phyloP scores from a whole-genome alignment of 2,888 invertebrate species.

The Portevinia maculata region DNA sequence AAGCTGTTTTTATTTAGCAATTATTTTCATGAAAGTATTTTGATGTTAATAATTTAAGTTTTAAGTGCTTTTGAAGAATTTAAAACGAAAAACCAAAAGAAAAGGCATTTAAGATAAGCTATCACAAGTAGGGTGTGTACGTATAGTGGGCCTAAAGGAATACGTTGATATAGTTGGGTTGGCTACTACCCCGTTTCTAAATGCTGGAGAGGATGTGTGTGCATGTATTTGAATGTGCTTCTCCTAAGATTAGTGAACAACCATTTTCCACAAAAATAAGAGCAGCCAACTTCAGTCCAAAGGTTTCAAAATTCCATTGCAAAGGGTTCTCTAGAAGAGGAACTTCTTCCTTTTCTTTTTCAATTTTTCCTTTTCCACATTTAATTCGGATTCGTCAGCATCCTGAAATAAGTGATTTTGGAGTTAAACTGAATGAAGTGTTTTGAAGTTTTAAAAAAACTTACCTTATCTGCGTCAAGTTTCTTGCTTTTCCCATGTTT shows the following conservation, averaged over 20 bases:
- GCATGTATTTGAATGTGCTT: slow-evolving; percentile 32
- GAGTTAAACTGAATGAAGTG: slow-evolving; percentile 6
- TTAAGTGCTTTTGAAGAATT: slow-evolving; percentile 54
- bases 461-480: slow-evolving; percentile 85
- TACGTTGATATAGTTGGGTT: slow-evolving; percentile 22
- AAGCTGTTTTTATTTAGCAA: no score
- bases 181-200: slow-evolving; percentile 59
- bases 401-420: slow-evolving; percentile 75
- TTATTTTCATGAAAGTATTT: background rate
- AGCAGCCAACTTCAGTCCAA: slow-evolving; percentile 66
- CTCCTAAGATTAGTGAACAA: slow-evolving; percentile 42
- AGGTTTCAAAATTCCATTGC: slow-evolving; percentile 43
- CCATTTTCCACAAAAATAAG: slow-evolving; percentile 18
- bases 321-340: slow-evolving; percentile 77
- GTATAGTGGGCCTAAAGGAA: slow-evolving; percentile 47
- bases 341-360: slow-evolving; percentile 81
- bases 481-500: slow-evolving; percentile 84
- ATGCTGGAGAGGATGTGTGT: slow-evolving; percentile 48
- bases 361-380: slow-evolving; percentile 77
- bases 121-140: slow-evolving; percentile 70
- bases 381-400: slow-evolving; percentile 80
- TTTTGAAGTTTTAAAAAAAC: background rate
- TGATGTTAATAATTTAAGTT: slow-evolving; percentile 36
- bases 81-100: slow-evolving; percentile 7
- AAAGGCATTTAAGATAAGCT: slow-evolving; percentile 66